Evolutionary conservation across 2,113 vertebrate species (phyloP).

Genomic region (Gymnocephalus cernua): DNA sequence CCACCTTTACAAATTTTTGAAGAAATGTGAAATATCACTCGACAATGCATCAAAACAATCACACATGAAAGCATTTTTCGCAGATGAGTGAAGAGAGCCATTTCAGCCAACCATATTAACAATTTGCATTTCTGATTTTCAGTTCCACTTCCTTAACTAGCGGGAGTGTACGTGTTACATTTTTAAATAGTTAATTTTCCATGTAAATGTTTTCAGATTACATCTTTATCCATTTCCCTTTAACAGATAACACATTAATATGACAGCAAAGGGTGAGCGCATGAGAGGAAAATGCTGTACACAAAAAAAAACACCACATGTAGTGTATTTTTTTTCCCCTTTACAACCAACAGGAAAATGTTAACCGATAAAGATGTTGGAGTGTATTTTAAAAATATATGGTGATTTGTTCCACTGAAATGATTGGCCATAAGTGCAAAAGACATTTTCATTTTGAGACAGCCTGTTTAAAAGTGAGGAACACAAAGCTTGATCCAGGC

Average conservation of each 20-base stretch:
- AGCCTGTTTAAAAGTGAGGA: conserved; percentile 21
- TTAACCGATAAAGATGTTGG: background rate
- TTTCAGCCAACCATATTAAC: conserved; percentile 54
- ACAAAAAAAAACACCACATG: background rate
- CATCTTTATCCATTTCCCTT: conserved; percentile 16
- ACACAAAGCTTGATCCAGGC: conserved; percentile 5
- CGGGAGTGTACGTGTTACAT: conserved; percentile 9
- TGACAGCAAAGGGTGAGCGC: conserved; percentile 7
- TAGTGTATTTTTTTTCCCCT: background rate
- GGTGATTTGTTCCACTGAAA: conserved; percentile 60
- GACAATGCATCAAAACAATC: conserved; percentile 13
- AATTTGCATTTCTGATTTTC: conserved; percentile 59
- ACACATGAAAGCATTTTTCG: conserved; percentile 62
- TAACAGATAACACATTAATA: conserved; percentile 20
- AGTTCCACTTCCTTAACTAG: conserved; percentile 44
- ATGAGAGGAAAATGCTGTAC: conserved; percentile 4
- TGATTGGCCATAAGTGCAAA: conserved; percentile 69
- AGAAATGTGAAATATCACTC: conserved; percentile 48
- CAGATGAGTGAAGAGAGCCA: conserved; percentile 29
- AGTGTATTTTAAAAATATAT: conserved; percentile 5
- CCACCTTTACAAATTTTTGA: conserved; percentile 42
- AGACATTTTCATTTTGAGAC: background rate
- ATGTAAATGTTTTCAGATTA: conserved; percentile 4
- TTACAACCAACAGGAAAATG: conserved; percentile 27
- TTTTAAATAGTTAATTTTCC: background rate